phyloP scores from a whole-genome alignment of 2,888 invertebrate species.

The Theristus sp. region DNA sequence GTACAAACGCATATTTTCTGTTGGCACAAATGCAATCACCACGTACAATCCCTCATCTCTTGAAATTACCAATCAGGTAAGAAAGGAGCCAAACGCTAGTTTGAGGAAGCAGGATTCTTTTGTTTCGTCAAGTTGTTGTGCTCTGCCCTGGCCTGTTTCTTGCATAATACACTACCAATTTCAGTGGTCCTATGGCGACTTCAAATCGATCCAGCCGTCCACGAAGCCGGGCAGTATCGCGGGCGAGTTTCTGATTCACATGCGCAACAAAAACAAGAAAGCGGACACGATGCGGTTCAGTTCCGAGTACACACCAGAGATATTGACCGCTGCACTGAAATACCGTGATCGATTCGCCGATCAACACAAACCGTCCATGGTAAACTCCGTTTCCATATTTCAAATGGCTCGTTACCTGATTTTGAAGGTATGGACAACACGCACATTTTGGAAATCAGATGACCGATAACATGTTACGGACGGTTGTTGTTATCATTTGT shows the following conservation, averaged over 20 bases:
- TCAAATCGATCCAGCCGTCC: constrained; percentile 29
- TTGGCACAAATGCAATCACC: constrained; percentile 81
- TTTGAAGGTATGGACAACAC: no score
- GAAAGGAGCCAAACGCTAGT: no score
- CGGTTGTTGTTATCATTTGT: no score
- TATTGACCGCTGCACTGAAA: background rate
- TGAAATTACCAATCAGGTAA: constrained; percentile 75
- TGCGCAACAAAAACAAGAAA: constrained; percentile 54
- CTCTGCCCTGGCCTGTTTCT: background rate
- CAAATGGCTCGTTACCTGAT: no score
- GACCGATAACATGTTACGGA: no score
- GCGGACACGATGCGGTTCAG: background rate
- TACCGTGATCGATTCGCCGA: background rate
- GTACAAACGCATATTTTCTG: constrained; percentile 87
- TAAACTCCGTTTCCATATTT: no score
- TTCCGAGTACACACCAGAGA: background rate
- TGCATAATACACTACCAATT: no score
- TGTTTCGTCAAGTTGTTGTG: no score
- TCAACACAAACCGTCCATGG: no score
- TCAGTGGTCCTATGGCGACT: constrained; percentile 39
- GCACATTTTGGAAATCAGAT: no score
- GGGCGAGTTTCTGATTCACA: constrained; percentile 45
- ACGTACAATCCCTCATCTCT: constrained; percentile 82
- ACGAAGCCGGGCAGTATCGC: constrained; percentile 28
- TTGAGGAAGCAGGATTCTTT: no score